These are phyloP conservation scores for Tachystola acroxantha DNA, from an alignment of 2,888 invertebrate species.

Conservation along the genomic window DNA sequence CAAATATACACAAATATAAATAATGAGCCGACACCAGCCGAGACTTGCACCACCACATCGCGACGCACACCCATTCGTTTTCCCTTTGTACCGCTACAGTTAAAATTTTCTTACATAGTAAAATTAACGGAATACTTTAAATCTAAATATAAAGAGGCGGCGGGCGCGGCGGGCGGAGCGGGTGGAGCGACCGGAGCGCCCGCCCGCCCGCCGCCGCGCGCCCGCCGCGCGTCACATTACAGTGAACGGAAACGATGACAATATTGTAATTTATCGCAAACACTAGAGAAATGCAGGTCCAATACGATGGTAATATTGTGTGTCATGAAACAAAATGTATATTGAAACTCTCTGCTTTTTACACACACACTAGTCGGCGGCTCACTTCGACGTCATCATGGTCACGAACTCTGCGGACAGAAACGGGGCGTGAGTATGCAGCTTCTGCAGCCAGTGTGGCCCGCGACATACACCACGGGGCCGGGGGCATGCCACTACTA, in stretches of 20 bases:
- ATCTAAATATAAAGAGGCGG: slow-evolving; percentile 64
- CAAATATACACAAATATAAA: slow-evolving; percentile 57
- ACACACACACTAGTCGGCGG: slow-evolving; percentile 82
- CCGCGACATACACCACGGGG: background rate
- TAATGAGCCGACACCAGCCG: slow-evolving; percentile 53
- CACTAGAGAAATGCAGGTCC: slow-evolving; percentile 80
- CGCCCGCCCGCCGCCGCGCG: slow-evolving; percentile 13
- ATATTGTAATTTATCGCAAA: slow-evolving; percentile 77
- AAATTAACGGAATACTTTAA: slow-evolving; percentile 77
- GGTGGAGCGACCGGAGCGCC: slow-evolving; percentile 16
- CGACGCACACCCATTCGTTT: slow-evolving; percentile 67
- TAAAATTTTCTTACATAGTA: slow-evolving; percentile 69
- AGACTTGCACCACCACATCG: slow-evolving; percentile 58
- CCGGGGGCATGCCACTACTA: slow-evolving; percentile 35
- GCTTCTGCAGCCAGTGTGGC: slow-evolving; percentile 5
- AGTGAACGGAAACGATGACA: slow-evolving; percentile 75
- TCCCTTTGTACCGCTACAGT: slow-evolving; percentile 71
- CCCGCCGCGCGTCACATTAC: slow-evolving; percentile 35
- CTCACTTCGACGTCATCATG: slow-evolving; percentile 99
- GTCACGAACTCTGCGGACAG: slow-evolving; percentile 95
- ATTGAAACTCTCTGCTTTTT: slow-evolving; percentile 80
- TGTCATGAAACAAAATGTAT: slow-evolving; percentile 81
- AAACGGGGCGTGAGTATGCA: background rate
- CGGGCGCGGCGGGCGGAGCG: slow-evolving; percentile 16
- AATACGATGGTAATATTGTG: slow-evolving; percentile 79